Conservation (phyloP, 2,888 invertebrate genomes). For the Agonum fuliginosum region DNA sequence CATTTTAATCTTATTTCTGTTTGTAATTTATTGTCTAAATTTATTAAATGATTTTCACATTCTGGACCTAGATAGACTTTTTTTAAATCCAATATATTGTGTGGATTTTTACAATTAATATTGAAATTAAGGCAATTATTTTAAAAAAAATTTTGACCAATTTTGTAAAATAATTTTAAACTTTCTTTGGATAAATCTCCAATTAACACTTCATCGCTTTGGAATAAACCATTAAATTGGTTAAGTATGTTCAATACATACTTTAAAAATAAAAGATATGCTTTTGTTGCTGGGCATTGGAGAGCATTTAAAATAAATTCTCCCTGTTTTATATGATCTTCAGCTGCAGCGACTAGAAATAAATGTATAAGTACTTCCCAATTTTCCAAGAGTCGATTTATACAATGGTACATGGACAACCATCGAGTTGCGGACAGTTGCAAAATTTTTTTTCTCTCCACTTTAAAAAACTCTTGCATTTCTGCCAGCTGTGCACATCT, state of each 20-base stretch:
- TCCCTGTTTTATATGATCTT: constrained; percentile 49
- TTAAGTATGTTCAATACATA: constrained; percentile 46
- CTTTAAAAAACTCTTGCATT: constrained; percentile 55
- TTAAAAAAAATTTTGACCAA: constrained; percentile 23
- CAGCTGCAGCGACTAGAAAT: constrained; percentile 15
- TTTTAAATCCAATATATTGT: background rate
- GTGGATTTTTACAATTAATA: constrained; percentile 7
- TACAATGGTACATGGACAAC: constrained; percentile 1
- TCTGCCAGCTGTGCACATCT: constrained; percentile 49
- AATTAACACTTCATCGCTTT: constrained; percentile 37
- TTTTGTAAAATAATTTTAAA: constrained; percentile 14
- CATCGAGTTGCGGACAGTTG: constrained; percentile 57
- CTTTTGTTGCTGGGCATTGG: constrained; percentile 1
- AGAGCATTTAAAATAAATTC: constrained; percentile 10
- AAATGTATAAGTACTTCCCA: constrained; percentile 47
- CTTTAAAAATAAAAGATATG: constrained; percentile 40
- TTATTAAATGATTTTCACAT: background rate
- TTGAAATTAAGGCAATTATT: background rate
- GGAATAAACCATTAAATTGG: constrained; percentile 43
- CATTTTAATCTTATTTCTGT: background rate
- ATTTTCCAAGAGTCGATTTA: constrained; percentile 41
- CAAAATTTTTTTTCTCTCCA: constrained; percentile 57
- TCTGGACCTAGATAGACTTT: constrained; percentile 2
- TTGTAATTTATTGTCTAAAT: background rate
- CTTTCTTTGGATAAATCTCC: background rate